Percentiles rank a stretch among this genome's conserved stretches.
Evolutionary conservation across 2,797 vertebrate genomes (phyloP).

Genomic region (Acrossocheilus fasciatus): DNA sequence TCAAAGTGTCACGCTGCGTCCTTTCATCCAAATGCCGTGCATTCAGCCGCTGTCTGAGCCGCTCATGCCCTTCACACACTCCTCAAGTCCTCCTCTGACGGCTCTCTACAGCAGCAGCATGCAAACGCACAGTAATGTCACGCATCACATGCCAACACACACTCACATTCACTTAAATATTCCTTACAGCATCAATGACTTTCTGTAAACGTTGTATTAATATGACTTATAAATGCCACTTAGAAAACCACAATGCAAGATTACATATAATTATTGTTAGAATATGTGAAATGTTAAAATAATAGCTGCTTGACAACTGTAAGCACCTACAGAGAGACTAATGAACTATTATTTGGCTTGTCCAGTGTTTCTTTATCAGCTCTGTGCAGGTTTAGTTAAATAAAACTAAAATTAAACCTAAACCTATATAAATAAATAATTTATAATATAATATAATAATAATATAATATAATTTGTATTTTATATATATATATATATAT

Average conservation of each 20-base stretch:
- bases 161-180: not conserved
- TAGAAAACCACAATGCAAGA: not conserved
- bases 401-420: not conserved
- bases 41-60: not conserved
- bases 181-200: not conserved
- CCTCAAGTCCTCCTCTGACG: not conserved
- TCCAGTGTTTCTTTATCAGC: not conserved
- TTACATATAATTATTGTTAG: not conserved
- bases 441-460: no score
- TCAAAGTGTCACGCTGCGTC: constrained; percentile 27
- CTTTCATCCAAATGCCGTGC: not conserved
- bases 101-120: not conserved
- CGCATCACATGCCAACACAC: not conserved
- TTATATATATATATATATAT: not conserved
- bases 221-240: not conserved
- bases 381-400: not conserved
- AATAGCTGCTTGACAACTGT: not conserved
- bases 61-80: constrained; percentile 3
- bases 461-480: no score
- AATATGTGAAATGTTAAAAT: not conserved
- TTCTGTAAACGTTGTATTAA: not conserved
- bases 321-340: not conserved
- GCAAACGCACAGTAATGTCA: not conserved
- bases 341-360: not conserved
- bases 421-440: not conserved